These are phyloP conservation scores for Caenorhabditis sp. DNA, from an alignment of 2,888 invertebrate species.

Conservation along the genomic window DNA sequence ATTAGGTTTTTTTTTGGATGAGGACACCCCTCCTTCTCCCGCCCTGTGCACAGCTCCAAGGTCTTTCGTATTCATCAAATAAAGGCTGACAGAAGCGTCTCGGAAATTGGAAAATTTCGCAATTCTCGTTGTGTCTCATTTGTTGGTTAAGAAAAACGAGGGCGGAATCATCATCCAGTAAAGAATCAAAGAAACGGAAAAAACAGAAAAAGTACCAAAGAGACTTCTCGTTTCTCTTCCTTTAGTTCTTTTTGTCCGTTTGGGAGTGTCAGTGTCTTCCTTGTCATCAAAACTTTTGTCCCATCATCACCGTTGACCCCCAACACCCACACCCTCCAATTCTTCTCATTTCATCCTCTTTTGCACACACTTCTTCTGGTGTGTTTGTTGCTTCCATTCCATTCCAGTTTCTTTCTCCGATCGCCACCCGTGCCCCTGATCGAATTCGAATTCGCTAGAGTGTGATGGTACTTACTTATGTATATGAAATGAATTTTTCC, in stretches of 20 bases:
- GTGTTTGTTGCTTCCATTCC: conserved; percentile 4
- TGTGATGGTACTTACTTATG: conserved; percentile 37
- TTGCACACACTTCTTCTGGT: conserved; percentile 6
- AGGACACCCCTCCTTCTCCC: conserved; percentile 38
- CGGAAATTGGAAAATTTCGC: conserved; percentile 52
- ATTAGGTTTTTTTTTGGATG: conserved; percentile 41
- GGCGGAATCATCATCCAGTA: not conserved
- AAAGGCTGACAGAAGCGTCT: conserved; percentile 48
- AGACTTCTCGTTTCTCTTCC: too few species aligned
- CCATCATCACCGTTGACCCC: not conserved
- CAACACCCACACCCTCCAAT: not conserved
- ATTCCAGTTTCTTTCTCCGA: not conserved
- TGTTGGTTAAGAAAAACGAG: not conserved
- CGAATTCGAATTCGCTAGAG: too few species aligned
- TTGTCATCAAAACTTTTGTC: not conserved
- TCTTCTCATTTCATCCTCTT: conserved; percentile 1
- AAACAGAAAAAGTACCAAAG: not conserved
- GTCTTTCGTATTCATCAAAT: conserved; percentile 48
- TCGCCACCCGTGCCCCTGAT: not conserved
- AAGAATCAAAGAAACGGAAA: not conserved
- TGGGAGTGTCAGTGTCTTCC: not conserved
- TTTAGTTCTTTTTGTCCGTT: not conserved
- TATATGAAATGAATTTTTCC: conserved; percentile 32
- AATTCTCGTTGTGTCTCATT: conserved; percentile 32
- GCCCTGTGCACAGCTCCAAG: conserved; percentile 15